Conservation (phyloP, 1,140 invertebrate species). For the Saccostrea cuccullata region DNA sequence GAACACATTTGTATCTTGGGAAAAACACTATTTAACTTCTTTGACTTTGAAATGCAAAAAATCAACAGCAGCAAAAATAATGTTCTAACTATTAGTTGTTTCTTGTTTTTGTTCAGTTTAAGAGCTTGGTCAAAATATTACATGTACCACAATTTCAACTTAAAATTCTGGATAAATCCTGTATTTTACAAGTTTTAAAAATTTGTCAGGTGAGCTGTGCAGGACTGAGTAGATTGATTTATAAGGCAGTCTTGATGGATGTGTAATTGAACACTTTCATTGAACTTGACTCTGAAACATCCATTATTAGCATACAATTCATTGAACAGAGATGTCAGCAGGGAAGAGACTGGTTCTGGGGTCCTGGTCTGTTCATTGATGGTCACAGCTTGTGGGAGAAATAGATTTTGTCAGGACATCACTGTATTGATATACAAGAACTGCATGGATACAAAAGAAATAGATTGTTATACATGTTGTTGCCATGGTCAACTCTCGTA, state of each 20-base stretch:
- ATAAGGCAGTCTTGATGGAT: constrained; percentile 14
- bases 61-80: too few species aligned
- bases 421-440: not conserved
- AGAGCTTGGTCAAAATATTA: too few species aligned
- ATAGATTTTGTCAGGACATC: not conserved
- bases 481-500: too few species aligned
- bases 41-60: too few species aligned
- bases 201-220: not conserved
- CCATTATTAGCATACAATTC: not conserved
- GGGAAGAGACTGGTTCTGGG: not conserved
- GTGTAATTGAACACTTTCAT: not conserved
- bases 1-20: too few species aligned
- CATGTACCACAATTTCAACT: too few species aligned
- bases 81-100: too few species aligned
- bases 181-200: too few species aligned
- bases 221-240: constrained; percentile 10
- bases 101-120: too few species aligned
- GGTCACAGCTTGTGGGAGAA: constrained; percentile 3
- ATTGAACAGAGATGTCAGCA: not conserved
- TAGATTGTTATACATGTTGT: not conserved
- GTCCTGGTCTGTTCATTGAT: not conserved
- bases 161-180: too few species aligned
- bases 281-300: not conserved
- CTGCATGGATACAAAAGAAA: not conserved
- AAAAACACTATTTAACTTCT: too few species aligned